A percentile compares a stretch with the other conserved stretches of the same genome.
Evolutionary conservation across 2,113 vertebrate species (phyloP).

Genomic region (Onychostoma macrolepis): DNA sequence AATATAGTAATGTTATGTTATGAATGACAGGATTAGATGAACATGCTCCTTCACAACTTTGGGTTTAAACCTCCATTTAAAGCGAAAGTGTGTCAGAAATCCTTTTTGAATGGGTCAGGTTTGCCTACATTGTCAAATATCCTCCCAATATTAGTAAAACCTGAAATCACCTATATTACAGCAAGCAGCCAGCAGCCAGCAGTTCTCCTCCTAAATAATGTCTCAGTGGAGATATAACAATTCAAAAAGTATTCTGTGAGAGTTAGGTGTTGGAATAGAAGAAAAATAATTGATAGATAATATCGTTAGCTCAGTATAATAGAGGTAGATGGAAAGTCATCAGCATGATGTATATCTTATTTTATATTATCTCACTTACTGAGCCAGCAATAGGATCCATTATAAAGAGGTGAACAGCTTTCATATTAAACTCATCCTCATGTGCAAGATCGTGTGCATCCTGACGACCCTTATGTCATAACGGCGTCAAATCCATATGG

Average conservation of each 20-base stretch:
- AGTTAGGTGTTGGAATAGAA: not conserved
- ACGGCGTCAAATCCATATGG: not conserved
- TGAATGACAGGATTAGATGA: not conserved
- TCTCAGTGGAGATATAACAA: not conserved
- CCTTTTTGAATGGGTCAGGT: not conserved
- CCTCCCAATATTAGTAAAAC: not conserved
- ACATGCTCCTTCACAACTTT: not conserved
- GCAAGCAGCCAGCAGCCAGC: not conserved
- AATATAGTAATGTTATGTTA: not conserved
- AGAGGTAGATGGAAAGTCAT: not conserved
- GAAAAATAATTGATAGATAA: not conserved
- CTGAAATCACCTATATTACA: not conserved
- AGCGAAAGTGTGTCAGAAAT: slow-evolving; percentile 12
- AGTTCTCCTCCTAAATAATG: not conserved
- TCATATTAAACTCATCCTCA: not conserved
- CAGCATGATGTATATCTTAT: not conserved
- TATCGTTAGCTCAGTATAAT: not conserved
- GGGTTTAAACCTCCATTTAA: not conserved
- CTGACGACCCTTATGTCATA: not conserved
- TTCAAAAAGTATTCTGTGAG: not conserved
- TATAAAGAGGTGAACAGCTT: not conserved
- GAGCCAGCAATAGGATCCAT: not conserved
- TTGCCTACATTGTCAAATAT: not conserved
- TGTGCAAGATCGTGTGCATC: not conserved
- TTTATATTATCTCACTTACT: not conserved